Conservation (phyloP, 2,113 vertebrate genomes). For the Lontra canadensis region DNA sequence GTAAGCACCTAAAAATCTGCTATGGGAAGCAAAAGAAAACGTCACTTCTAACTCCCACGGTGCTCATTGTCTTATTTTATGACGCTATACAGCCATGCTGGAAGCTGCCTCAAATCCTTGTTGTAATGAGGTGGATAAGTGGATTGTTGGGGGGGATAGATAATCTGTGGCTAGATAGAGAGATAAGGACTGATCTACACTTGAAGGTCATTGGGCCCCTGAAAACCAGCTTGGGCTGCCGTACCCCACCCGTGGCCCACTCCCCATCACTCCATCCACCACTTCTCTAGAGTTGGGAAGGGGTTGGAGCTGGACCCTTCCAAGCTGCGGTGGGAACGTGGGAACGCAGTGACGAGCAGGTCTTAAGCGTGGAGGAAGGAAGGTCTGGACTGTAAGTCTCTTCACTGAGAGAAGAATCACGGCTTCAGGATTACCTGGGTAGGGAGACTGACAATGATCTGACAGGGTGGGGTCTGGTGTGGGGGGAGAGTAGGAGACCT, state of each 20-base stretch:
- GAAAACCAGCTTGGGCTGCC: background rate
- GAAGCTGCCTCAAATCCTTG: background rate
- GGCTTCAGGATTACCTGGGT: background rate
- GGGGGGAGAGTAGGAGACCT: background rate
- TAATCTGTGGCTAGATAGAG: background rate
- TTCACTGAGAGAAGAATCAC: background rate
- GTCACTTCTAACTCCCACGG: background rate
- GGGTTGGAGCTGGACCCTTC: background rate
- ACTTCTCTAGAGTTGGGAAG: background rate
- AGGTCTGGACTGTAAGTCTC: background rate
- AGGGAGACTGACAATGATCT: background rate
- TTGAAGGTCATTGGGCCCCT: background rate
- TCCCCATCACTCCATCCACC: background rate
- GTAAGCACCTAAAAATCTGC: background rate
- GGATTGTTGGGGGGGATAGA: background rate
- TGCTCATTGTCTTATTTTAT: background rate
- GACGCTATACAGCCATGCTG: background rate
- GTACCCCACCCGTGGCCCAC: background rate
- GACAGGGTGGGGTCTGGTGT: background rate
- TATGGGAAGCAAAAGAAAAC: background rate
- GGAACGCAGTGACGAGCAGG: background rate
- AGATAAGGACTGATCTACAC: background rate
- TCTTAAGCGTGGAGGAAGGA: background rate
- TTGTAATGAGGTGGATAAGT: background rate
- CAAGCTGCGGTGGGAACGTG: background rate